A percentile compares a stretch with the other conserved stretches of the same genome.
Conservation (phyloP, 2,797 vertebrate genomes). For the Squalus acanthias region DNA sequence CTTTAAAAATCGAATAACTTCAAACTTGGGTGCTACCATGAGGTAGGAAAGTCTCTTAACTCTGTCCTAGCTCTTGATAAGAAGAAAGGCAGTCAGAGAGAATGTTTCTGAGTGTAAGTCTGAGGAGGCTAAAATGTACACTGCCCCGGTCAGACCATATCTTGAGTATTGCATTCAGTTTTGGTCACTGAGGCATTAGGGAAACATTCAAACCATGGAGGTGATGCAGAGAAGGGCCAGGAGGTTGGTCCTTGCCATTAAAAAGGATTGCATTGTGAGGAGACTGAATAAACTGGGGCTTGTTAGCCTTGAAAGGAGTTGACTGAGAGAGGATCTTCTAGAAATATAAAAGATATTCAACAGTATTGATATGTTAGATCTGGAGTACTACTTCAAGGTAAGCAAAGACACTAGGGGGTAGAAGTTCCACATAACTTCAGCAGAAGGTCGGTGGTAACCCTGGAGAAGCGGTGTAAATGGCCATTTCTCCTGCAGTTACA, state of each 20-base stretch:
- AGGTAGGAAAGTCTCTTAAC: neutral
- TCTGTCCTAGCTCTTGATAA: neutral
- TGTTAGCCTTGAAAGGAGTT: neutral
- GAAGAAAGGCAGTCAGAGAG: neutral
- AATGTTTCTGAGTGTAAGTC: neutral
- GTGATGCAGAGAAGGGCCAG: neutral
- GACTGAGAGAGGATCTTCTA: neutral
- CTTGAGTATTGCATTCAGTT: neutral
- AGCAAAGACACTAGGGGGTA: neutral
- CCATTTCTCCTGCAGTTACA: neutral
- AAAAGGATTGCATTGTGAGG: neutral
- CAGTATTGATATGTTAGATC: neutral
- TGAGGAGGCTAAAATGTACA: neutral
- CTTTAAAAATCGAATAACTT: neutral
- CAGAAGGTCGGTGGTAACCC: neutral
- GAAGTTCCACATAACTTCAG: neutral
- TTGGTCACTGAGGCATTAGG: neutral
- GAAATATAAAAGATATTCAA: neutral
- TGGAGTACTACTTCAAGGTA: neutral
- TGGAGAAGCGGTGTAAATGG: neutral
- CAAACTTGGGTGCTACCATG: neutral
- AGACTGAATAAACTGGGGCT: neutral
- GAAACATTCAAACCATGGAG: neutral
- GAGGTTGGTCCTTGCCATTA: neutral
- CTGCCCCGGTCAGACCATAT: neutral